Evolutionary conservation across 2,113 vertebrate species (phyloP).

Genomic region (Lepidothrix coronata): DNA sequence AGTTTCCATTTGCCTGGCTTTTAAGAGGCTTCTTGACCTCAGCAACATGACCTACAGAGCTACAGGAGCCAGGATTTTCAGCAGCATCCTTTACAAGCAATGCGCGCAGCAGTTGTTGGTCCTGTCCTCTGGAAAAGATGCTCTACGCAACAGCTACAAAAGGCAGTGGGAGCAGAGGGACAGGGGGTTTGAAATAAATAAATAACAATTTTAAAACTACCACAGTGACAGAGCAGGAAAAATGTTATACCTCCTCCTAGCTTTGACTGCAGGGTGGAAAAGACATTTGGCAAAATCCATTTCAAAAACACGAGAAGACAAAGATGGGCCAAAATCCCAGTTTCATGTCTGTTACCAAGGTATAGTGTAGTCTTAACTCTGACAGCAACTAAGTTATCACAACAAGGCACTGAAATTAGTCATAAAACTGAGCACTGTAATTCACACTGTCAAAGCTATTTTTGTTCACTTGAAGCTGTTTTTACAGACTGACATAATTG

Average conservation of each 20-base stretch:
- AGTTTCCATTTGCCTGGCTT: neutral
- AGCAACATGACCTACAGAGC: neutral
- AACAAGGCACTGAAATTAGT: slow-evolving; percentile 13
- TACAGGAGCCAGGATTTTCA: neutral
- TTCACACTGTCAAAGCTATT: slow-evolving; percentile 39
- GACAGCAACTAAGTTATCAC: neutral
- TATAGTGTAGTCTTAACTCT: neutral
- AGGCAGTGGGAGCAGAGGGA: neutral
- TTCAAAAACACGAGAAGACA: neutral
- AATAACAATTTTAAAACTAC: neutral
- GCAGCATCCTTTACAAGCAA: neutral
- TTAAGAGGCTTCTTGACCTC: neutral
- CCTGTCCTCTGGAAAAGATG: neutral
- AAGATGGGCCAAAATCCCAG: neutral
- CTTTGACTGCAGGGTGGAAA: neutral
- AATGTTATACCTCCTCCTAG: neutral
- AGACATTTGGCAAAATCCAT: neutral
- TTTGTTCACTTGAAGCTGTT: slow-evolving; percentile 14
- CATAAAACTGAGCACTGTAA: neutral
- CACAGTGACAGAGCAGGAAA: neutral
- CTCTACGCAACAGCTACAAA: neutral
- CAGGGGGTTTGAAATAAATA: neutral
- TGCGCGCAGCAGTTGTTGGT: neutral
- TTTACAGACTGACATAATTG: neutral
- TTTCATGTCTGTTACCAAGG: neutral